Evolutionary conservation across 2,888 invertebrate species (phyloP), one percentile per base, ranked within the genome.

Genomic region (Hipparchia sbordonii): DNA sequence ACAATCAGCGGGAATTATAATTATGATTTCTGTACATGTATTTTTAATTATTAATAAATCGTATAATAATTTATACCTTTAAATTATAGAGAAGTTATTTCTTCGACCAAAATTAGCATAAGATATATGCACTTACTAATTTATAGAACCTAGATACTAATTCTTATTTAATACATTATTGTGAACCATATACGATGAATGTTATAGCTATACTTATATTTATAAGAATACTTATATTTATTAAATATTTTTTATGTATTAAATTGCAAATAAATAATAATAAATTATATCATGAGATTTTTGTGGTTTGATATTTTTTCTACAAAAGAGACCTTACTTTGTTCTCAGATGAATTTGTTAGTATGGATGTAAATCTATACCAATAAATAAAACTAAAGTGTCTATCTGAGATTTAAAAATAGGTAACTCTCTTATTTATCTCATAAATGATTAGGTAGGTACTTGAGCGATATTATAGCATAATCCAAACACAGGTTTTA

Each of bases 1-100:
- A 93, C 93, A 80, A 72, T 76, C 72, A 77, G 77, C 77, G 89
- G 89, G 89, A 85, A 79, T 69, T 74, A 73, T 73, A 51, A 12
- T 72, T 74, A 70, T 69, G 59, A 69, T 13, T 59, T 48, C 5
- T 48, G 3, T n/a, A n/a, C 12, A 12, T 8, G 52, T 54, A 12
- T 54, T 39, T 39, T 39, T 54, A 12, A 54, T 12, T 12, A 54
- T 54, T 54, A 3, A 8, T 54, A 54, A 54, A 12, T 39, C 33
- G 2, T 33, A 33, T 39, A 7, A 57, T 57, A 23, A 63, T 48
- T 63, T 63, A 48, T 63, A 23, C 39, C 5, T 2, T 39, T 39
- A 4, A 23, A 39, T 39, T 39, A 39, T 39, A 39, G 39, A 39
- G 39, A 39, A 39, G 13, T 48, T 48, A 63, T 48, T 63, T 63